These are phyloP conservation scores for Aurelia aurita complex sp. Pacific DNA, from an alignment of 30 jellyfish, hydroid and myxozoan species.

Conservation along the genomic window DNA sequence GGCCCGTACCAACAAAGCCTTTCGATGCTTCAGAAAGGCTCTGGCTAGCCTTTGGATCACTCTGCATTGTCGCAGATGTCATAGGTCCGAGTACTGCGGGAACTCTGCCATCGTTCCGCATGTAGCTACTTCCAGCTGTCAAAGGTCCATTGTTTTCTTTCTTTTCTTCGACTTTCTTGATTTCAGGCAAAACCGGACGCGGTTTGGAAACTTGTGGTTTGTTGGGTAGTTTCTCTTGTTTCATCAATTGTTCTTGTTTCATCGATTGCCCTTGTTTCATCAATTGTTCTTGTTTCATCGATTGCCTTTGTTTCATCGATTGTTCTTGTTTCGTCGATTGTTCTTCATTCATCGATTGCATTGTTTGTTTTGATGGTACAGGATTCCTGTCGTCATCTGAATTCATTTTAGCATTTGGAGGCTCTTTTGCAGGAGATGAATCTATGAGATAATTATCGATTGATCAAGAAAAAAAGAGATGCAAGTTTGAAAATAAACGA, in stretches of 20 bases:
- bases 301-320: too few relatives aligned
- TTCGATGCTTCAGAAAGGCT: background rate
- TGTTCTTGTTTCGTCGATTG: too few relatives aligned
- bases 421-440: too few relatives aligned
- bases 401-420: too few relatives aligned
- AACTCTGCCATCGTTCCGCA: background rate
- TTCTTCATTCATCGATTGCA: too few relatives aligned
- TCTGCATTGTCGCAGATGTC: background rate
- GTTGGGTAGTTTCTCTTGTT: background rate
- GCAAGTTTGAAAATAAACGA: too few relatives aligned
- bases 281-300: too few relatives aligned
- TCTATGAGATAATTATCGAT: too few relatives aligned
- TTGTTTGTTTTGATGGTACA: too few relatives aligned
- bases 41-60: background rate
- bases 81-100: too few relatives aligned
- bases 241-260: background rate
- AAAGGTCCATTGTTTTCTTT: background rate
- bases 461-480: too few relatives aligned
- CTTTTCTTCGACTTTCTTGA: constrained; percentile 29
- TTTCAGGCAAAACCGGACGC: constrained; percentile 38
- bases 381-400: too few relatives aligned
- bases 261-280: background rate
- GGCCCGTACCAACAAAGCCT: background rate
- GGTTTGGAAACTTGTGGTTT: background rate
- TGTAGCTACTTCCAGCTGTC: constrained; percentile 1